Evolutionary conservation across 2,888 invertebrate species (phyloP).

Genomic region (Synanthedon vespiformis): DNA sequence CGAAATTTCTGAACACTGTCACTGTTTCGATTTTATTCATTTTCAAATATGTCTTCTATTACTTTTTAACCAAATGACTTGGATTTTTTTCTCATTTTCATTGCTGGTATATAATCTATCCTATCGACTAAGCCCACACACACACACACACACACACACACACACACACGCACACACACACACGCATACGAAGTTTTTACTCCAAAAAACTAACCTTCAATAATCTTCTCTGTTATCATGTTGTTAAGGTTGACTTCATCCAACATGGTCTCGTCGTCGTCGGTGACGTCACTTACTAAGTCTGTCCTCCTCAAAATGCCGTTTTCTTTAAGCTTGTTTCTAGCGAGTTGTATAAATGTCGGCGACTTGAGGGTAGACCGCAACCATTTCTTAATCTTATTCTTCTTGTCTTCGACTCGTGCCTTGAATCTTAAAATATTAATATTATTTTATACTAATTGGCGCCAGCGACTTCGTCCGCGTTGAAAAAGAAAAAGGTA

Average conservation of each 20-base stretch:
- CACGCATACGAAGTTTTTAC: no score
- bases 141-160: no score
- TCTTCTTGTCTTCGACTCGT: conserved; percentile 52
- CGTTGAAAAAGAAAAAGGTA: no score
- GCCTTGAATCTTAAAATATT: conserved; percentile 40
- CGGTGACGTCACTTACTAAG: conserved; percentile 11
- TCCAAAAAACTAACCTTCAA: conserved; percentile 17
- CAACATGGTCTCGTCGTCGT: conserved; percentile 35
- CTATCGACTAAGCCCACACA: no score
- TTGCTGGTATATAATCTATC: no score
- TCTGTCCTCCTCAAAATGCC: conserved; percentile 25
- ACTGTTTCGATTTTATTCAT: no score
- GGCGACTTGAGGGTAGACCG: conserved; percentile 48
- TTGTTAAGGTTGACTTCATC: conserved; percentile 53
- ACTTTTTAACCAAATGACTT: no score
- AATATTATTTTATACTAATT: background rate
- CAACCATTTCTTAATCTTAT: conserved; percentile 54
- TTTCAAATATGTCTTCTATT: no score
- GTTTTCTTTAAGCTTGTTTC: conserved; percentile 41
- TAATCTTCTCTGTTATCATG: conserved; percentile 43
- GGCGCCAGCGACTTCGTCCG: no score
- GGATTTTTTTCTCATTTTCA: no score
- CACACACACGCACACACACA: no score
- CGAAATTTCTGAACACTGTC: no score
- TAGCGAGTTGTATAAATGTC: conserved; percentile 45